Evolutionary conservation across 2,888 invertebrate species (phyloP), one percentile per base, ranked within the genome.

Genomic region (Hyles lineata): DNA sequence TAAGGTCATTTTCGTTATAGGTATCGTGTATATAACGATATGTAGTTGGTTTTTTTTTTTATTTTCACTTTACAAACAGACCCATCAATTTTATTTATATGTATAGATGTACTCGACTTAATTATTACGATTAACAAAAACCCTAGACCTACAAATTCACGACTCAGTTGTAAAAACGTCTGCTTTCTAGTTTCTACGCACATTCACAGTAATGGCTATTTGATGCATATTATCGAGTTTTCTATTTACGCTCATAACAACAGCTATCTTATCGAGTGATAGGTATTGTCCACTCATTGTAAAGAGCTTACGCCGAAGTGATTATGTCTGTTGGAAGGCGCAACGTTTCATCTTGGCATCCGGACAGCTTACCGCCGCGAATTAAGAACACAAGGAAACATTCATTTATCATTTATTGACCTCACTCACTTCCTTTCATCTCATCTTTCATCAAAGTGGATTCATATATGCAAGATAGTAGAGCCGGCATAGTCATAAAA

Each of bases 371-470:
- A 23, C 50, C 50, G 50, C 21, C 50, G 50, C 15, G 25, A 83
- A 83, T 72, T 80, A n/a, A 79, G 80, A 79, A 77, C 82, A 82
- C 74, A 76, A 85, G 86, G 85, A 87, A 87, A 79, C 74, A 58
- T 73, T 78, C 78, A 83, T 80, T 83, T 72, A 75, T 78, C 78
- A 83, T 80, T 83, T 72, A 75, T 76, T 78, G 81, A 79, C 81
- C 82, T 83, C 77, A 78, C 74, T 78, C 76, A 23, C 17, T 67
- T 67, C 67, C 67, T 23, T 50, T 67, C 67, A 7, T 11, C 29
- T 62, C 62, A n/a, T 62, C 43, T 67, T 50, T 43, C 9, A 67
- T 50, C 21, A 67, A 43, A 50, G 43, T 17, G 9, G n/a, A 67
- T 67, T 50, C 21, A 67, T 50, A 50, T 50, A 23, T 17, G 60